Conservation (phyloP, 2,113 vertebrate species). For the Agelaius tricolor region DNA sequence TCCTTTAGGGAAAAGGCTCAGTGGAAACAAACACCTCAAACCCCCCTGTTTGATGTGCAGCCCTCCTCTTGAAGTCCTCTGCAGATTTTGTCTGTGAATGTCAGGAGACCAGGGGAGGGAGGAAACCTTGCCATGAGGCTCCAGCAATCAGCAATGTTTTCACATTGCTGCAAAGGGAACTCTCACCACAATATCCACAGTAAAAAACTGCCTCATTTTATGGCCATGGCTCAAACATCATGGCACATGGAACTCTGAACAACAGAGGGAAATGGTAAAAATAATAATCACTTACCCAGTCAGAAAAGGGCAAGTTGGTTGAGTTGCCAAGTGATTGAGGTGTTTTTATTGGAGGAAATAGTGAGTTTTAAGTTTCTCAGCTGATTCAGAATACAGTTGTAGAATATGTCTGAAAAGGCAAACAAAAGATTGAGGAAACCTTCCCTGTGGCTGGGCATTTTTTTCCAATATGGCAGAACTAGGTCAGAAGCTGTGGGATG, state of each 20-base stretch:
- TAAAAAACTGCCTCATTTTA: background rate
- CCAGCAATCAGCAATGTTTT: background rate
- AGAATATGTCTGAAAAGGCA: background rate
- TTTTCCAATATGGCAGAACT: accelerated
- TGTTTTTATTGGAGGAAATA: background rate
- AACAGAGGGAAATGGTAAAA: background rate
- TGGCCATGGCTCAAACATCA: background rate
- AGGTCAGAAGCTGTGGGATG: background rate
- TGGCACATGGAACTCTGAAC: background rate
- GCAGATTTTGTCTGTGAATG: background rate
- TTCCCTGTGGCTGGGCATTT: background rate
- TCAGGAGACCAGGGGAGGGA: accelerated
- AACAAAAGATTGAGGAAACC: background rate
- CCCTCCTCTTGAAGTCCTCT: background rate
- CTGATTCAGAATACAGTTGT: background rate
- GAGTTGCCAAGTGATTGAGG: background rate
- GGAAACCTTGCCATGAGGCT: background rate
- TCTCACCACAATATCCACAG: too few relatives aligned
- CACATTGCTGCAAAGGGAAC: background rate
- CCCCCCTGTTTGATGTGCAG: background rate
- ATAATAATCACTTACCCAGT: background rate
- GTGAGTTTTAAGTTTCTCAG: background rate
- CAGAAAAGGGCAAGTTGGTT: background rate
- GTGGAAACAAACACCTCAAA: background rate
- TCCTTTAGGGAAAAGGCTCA: background rate